phyloP scores from a whole-genome alignment of 2,797 vertebrate species.

The Tauraco hartlaubi region DNA sequence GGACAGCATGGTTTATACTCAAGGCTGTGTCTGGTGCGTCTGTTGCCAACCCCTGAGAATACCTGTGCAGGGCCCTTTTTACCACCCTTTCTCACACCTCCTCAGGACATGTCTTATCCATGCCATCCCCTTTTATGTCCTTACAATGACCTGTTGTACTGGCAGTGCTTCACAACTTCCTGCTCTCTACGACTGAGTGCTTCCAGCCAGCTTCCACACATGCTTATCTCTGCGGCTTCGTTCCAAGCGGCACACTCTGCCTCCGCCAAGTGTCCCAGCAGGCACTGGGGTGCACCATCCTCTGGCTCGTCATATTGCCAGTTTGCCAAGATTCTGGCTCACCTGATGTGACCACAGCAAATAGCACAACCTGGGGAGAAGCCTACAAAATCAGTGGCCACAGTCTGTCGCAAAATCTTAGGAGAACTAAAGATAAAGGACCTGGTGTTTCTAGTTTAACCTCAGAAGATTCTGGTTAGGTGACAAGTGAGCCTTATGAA shows the following conservation, averaged over 20 bases:
- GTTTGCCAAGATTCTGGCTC: background rate
- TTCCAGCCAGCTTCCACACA: background rate
- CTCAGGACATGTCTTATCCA: background rate
- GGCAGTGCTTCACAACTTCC: background rate
- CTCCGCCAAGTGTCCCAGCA: rapidly evolving
- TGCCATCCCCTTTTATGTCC: background rate
- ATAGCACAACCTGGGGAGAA: background rate
- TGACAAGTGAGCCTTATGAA: background rate
- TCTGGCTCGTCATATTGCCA: background rate
- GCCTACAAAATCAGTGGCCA: background rate
- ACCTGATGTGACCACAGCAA: background rate
- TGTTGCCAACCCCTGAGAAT: background rate
- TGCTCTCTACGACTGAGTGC: background rate
- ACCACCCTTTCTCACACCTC: background rate
- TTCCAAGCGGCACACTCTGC: background rate
- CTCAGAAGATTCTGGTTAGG: background rate
- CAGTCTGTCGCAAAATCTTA: background rate
- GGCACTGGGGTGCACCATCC: rapidly evolving
- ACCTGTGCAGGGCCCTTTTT: background rate
- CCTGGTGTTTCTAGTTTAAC: background rate
- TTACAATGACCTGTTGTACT: background rate
- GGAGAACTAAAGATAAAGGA: background rate
- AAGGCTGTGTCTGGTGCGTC: background rate
- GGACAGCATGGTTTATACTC: background rate
- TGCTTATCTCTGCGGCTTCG: background rate